phyloP scores from a whole-genome alignment of 2,888 invertebrate species.

The Aplocera efformata region DNA sequence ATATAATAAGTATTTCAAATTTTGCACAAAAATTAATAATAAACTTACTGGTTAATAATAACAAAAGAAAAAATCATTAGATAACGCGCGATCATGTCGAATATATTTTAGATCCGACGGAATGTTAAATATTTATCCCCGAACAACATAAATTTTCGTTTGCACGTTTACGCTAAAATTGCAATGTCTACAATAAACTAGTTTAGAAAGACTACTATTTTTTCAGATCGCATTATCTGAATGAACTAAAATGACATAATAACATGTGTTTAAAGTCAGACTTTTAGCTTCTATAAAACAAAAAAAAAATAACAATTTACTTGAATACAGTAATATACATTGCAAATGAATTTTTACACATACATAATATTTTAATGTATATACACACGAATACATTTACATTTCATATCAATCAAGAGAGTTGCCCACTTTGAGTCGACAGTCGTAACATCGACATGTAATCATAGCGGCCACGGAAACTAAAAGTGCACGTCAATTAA shows the following conservation, averaged over 20 bases:
- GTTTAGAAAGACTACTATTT: constrained; percentile 59
- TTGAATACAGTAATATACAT: constrained; percentile 72
- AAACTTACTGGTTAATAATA: constrained; percentile 21
- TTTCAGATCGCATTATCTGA: constrained; percentile 68
- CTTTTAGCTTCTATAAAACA: constrained; percentile 74
- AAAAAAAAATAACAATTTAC: constrained; percentile 63
- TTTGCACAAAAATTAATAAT: constrained; percentile 27
- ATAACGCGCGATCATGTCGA: constrained; percentile 45
- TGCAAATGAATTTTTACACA: constrained; percentile 76
- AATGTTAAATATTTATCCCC: constrained; percentile 69
- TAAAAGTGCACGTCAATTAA: too few species aligned
- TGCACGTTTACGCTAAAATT: constrained; percentile 57
- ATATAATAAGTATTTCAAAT: constrained; percentile 15
- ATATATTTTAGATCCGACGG: constrained; percentile 63
- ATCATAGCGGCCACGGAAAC: too few species aligned
- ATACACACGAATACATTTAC: constrained; percentile 73
- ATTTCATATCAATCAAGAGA: constrained; percentile 60
- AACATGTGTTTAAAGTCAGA: constrained; percentile 79
- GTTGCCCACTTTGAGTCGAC: constrained; percentile 37
- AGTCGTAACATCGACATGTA: constrained; percentile 31
- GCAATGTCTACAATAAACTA: constrained; percentile 53
- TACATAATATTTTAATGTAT: constrained; percentile 71
- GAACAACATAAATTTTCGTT: constrained; percentile 50
- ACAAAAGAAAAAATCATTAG: constrained; percentile 36
- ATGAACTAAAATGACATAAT: constrained; percentile 57